Conservation (phyloP, 1,140 invertebrate genomes). For the Platyura marginata region DNA sequence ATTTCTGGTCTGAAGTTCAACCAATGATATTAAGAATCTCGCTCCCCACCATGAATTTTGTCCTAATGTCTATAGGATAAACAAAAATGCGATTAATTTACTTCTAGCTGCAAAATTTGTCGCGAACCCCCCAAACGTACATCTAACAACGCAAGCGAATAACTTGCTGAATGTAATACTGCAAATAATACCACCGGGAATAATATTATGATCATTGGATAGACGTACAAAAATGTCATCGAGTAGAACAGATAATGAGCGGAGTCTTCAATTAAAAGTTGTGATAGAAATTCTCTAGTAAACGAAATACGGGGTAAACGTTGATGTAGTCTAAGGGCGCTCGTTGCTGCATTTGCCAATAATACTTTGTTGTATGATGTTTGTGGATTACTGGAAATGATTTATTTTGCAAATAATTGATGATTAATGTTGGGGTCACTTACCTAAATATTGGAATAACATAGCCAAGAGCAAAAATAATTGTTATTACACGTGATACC, state of each 20-base stretch:
- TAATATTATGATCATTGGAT: constrained; percentile 75
- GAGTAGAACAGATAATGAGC: constrained; percentile 93
- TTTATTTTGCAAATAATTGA: neutral
- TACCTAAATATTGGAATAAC: constrained; percentile 79
- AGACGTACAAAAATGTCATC: constrained; percentile 77
- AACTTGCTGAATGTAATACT: constrained; percentile 75
- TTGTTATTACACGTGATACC: constrained; percentile 60
- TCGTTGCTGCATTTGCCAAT: constrained; percentile 80
- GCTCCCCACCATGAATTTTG: constrained; percentile 76
- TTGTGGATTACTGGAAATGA: constrained; percentile 44
- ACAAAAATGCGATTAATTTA: neutral
- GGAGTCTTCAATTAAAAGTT: constrained; percentile 77
- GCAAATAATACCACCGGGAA: constrained; percentile 80
- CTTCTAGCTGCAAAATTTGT: neutral
- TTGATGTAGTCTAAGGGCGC: constrained; percentile 84
- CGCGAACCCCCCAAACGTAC: constrained; percentile 41
- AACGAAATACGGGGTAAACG: constrained; percentile 66
- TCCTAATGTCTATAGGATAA: constrained; percentile 50
- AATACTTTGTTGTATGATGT: constrained; percentile 82
- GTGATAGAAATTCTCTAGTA: constrained; percentile 57
- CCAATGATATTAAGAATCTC: constrained; percentile 64
- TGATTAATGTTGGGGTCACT: constrained; percentile 16
- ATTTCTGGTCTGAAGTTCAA: constrained; percentile 71
- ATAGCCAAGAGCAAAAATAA: constrained; percentile 68
- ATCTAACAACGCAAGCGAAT: constrained; percentile 71